Evolutionary conservation across 2,113 vertebrate species (phyloP).

Genomic region (Bungarus multicinctus): DNA sequence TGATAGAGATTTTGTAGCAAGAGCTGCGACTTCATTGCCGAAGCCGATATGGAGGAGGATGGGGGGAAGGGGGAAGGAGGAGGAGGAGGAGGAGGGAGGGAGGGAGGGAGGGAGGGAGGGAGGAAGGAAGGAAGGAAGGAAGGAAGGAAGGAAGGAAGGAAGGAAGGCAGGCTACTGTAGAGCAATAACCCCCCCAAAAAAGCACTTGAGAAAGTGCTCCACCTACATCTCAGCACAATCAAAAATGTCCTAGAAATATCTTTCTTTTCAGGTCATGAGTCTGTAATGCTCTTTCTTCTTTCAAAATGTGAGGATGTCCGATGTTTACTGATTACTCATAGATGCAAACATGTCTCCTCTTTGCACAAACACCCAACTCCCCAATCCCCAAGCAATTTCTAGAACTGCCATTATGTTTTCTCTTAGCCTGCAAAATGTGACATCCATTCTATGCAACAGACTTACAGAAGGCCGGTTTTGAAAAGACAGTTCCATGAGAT

Average conservation of each 20-base stretch:
- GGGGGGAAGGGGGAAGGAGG: no score
- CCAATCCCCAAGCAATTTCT: neutral
- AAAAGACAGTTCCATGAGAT: neutral
- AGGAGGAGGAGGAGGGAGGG: rapidly evolving
- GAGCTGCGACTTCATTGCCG: no score
- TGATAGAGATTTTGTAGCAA: neutral
- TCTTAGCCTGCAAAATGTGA: neutral
- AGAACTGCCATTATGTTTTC: neutral
- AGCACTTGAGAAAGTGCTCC: neutral
- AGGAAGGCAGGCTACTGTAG: neutral
- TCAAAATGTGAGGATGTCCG: neutral
- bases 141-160: no score
- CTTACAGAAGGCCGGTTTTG: neutral
- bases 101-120: rapidly evolving
- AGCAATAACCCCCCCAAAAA: neutral
- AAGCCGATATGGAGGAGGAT: no score
- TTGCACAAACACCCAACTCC: no score
- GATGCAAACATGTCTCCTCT: neutral
- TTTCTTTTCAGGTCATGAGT: neutral
- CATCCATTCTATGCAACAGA: neutral
- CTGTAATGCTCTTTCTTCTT: neutral
- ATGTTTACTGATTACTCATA: neutral
- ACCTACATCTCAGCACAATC: neutral
- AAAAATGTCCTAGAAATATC: neutral
- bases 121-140: no score